phyloP scores from a whole-genome alignment of 2,113 vertebrate genomes.

The Dicentrarchus labrax region DNA sequence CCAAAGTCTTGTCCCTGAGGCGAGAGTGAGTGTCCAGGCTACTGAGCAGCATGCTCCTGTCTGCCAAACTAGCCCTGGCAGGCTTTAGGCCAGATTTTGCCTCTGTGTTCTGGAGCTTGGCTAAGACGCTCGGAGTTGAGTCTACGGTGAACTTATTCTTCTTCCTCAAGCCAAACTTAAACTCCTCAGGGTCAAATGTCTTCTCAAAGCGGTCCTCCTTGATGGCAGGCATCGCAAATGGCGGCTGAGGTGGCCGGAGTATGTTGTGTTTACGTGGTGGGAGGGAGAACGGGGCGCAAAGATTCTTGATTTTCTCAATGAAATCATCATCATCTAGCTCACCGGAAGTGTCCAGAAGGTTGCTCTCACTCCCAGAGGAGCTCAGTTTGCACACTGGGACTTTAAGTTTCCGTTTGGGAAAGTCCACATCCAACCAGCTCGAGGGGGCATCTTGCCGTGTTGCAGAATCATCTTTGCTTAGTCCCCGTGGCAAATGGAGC shows the following conservation, averaged over 20 bases:
- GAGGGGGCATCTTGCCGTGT: slow-evolving; percentile 67
- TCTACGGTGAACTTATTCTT: slow-evolving; percentile 76
- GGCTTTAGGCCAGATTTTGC: slow-evolving; percentile 83
- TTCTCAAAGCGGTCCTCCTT: slow-evolving; percentile 92
- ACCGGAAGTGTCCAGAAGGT: slow-evolving; percentile 86
- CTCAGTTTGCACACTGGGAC: slow-evolving; percentile 74
- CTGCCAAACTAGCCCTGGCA: slow-evolving; percentile 86
- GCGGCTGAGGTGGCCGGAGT: slow-evolving; percentile 86
- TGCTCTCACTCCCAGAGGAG: slow-evolving; percentile 84
- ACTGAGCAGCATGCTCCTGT: slow-evolving; percentile 89
- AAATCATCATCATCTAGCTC: slow-evolving; percentile 92
- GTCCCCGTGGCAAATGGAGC: slow-evolving; percentile 46
- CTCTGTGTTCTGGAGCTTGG: slow-evolving; percentile 86
- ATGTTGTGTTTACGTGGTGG: slow-evolving; percentile 91
- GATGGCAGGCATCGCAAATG: slow-evolving; percentile 93
- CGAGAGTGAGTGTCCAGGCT: slow-evolving; percentile 79
- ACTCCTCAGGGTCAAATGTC: slow-evolving; percentile 90
- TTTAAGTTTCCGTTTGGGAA: slow-evolving; percentile 67
- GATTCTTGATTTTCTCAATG: slow-evolving; percentile 91
- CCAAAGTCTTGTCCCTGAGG: slow-evolving; percentile 69
- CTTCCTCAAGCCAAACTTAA: slow-evolving; percentile 91
- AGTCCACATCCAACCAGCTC: slow-evolving; percentile 77
- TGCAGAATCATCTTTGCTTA: slow-evolving; percentile 57
- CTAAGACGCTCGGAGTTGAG: slow-evolving; percentile 62
- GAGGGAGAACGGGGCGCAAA: slow-evolving; percentile 87